Evolutionary conservation across 2,797 vertebrate genomes (phyloP), one percentile per base, ranked within the genome.

Genomic region (Morelia viridis): DNA sequence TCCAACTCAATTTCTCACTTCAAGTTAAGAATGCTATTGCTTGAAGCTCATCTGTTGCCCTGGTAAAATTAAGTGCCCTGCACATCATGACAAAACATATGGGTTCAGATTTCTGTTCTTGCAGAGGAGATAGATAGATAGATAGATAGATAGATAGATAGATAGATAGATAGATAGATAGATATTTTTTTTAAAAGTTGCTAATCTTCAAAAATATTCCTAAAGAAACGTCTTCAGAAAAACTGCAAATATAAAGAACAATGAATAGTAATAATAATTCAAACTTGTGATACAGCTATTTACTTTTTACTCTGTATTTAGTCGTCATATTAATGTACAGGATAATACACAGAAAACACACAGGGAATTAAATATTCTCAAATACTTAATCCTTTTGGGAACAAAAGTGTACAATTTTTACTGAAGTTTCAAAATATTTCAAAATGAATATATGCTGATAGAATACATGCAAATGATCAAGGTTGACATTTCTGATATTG

Each of bases 1-100:
- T 97, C 97, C 96, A 98, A 98, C 98, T 98, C 98, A 98, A 98
- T 98, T 98, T 98, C 97, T 98, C 97, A 96, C 97, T 97, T 97
- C 96, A 97, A 97, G 97, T 97, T 96, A 97, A 97, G 96, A 98
- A 97, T 97, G 96, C 96, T 97, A 95, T 95, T 97, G 94, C 95
- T 96, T 96, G 96, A 96, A 96, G 95, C 97, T 98, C 97, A 97
- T 98, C 97, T 97, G 97, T 97, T 97, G 96, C 97, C 97, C 97
- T 96, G 95, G 96, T 96, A 97, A 98, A 98, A 97, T 97, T 97
- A 97, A 97, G 96, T 97, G 95, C 93, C 95, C 96, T 95, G 93
- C 88, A 93, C 19, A 94, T 97, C 94, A 97, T 97, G 97, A 96
- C 89, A 97, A 93, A 97, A 97, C 94, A 97, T 91, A 95, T 93